Conservation (phyloP, 2,888 invertebrate genomes). For the Cantharis nigra region DNA sequence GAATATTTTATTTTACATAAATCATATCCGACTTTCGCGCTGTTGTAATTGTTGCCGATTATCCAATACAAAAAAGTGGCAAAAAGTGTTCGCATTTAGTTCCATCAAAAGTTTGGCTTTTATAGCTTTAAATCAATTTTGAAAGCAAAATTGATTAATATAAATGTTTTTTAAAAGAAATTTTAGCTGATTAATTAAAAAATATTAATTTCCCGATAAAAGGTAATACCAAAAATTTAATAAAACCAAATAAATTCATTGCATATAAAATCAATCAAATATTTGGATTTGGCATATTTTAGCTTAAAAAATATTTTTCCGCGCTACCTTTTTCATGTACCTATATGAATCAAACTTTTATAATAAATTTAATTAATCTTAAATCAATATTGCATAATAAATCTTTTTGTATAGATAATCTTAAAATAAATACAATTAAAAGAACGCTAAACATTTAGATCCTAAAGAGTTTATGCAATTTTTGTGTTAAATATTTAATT, state of each 20-base stretch:
- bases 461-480: too few species aligned
- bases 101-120: neutral
- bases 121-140: neutral
- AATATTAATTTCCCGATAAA: neutral
- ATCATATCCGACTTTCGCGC: neutral
- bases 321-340: neutral
- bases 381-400: neutral
- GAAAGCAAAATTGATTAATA: neutral
- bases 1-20: conserved; percentile 4
- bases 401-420: neutral
- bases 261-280: neutral
- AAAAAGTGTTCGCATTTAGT: neutral
- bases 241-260: neutral
- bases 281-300: neutral
- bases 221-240: neutral
- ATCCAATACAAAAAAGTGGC: neutral
- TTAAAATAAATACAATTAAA: neutral
- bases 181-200: neutral
- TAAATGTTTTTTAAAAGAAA: neutral
- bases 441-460: too few species aligned
- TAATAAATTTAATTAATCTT: neutral
- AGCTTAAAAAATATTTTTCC: neutral
- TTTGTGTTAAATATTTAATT: too few species aligned
- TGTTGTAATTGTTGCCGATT: neutral
- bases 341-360: neutral